Evolutionary conservation across 2,797 vertebrate species (phyloP).

Genomic region (Mormyrops boulengeri): DNA sequence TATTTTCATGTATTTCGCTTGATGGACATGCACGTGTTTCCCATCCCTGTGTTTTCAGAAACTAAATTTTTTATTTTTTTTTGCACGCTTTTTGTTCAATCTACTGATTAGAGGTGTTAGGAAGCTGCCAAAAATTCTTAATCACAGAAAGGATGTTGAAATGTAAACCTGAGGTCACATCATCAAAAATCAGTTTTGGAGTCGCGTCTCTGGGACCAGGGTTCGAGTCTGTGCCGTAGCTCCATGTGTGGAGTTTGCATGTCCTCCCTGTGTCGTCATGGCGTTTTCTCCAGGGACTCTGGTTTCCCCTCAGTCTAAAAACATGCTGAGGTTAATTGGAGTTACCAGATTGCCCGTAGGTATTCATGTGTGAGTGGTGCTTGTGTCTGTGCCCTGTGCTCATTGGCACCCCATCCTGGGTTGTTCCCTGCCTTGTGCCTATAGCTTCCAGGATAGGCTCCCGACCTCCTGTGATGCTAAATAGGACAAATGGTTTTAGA

Average conservation of each 20-base stretch:
- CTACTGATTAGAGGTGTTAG: neutral
- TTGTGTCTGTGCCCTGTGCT: neutral
- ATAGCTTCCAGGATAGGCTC: neutral
- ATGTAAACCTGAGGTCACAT: neutral
- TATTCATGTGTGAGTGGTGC: neutral
- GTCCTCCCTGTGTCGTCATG: neutral
- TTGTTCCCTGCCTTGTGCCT: neutral
- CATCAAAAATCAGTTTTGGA: neutral
- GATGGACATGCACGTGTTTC: neutral
- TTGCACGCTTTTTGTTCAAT: neutral
- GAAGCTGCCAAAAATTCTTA: neutral
- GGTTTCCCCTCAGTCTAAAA: neutral
- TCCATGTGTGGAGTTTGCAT: neutral
- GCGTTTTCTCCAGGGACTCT: neutral
- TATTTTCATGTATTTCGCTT: neutral
- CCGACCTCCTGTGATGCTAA: neutral
- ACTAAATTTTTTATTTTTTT: neutral
- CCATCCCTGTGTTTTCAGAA: neutral
- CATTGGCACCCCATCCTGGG: neutral
- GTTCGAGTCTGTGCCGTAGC: neutral
- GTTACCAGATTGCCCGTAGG: neutral
- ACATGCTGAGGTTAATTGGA: neutral
- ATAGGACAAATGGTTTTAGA: neutral
- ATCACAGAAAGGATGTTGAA: neutral
- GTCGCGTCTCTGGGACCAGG: neutral